Conservation (phyloP, 2,797 vertebrate genomes). For the Falco biarmicus region DNA sequence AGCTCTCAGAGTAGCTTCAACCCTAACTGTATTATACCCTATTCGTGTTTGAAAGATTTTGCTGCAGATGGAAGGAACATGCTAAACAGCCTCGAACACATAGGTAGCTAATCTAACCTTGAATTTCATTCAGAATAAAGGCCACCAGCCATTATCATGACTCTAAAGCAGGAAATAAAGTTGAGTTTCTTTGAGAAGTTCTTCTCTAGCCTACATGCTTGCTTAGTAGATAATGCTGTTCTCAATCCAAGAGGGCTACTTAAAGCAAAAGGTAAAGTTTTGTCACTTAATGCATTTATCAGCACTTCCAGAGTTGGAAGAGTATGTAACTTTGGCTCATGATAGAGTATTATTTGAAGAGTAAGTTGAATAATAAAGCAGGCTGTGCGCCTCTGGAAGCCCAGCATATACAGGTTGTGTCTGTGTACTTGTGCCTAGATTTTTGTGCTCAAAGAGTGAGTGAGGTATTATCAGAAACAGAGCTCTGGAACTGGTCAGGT, state of each 20-base stretch:
- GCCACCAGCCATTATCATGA: neutral
- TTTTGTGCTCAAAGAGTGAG: neutral
- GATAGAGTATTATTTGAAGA: neutral
- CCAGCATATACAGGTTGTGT: neutral
- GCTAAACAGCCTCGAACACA: neutral
- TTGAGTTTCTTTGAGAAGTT: neutral
- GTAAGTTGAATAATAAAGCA: neutral
- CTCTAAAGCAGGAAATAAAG: neutral
- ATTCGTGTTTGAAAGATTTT: neutral
- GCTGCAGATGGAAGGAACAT: neutral
- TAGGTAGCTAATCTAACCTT: neutral
- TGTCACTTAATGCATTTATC: neutral
- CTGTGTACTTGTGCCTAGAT: neutral
- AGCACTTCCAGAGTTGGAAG: neutral
- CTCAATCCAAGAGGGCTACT: neutral
- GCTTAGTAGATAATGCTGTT: neutral
- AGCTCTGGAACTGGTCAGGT: neutral
- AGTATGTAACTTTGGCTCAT: neutral
- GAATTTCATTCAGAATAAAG: neutral
- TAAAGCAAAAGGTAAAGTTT: neutral
- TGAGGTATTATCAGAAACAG: neutral
- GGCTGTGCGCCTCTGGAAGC: neutral
- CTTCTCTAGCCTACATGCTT: neutral
- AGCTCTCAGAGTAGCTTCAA: neutral
- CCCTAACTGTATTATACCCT: neutral